Base-by-base conservation (phyloP, 2,888 invertebrate genomes). In the Acleris laterana region DNA sequence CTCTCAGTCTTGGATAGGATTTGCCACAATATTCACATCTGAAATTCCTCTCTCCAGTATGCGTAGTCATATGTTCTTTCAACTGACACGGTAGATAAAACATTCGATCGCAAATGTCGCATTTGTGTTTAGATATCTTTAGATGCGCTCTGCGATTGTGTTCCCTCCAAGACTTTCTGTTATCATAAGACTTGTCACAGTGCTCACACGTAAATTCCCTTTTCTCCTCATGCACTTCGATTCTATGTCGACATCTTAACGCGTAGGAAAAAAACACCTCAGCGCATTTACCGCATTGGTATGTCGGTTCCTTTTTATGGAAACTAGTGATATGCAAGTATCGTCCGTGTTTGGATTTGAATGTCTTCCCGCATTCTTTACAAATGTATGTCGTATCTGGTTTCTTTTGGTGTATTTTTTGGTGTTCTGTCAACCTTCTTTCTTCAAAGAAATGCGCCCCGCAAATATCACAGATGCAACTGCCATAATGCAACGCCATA, bases 1-100 rank as follows among this genome's bases (percentile, higher is more conserved):
- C 79, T 20, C 81, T 76, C 42, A 89, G 83, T 59, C 94, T 87
- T 2, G 93, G 92, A 71, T 94, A 94, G 5, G 84, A 84, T 74
- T 93, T 94, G 1, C 89, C 90, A 67, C 94, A 94, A 53, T 86
- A 84, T 13, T 88, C 81, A 48, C 94, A 94, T 3, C 89, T 78
- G 56, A 88, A 93, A 5, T 92, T 90, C 17, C 89, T 78, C 65
- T 93, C 92, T 0, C 93, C 93, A 0, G 93, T 93, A 68, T 94
- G 94, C 13, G 89, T 90, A 1, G 93, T 84, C 77, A 92, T 86
- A 70, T 94, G 94, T 2, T 93, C 93, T 2, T 87, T 91, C 19
- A 94, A 72, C 1, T 77, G 78, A 0, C 82, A 78, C 0, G 83
- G 78, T 3, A 63, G 32, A 32, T 77, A 81, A 68, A 90, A 93